Evolutionary conservation across 2,888 invertebrate genomes (phyloP).

Genomic region (Scrobipalpa atriplicella): DNA sequence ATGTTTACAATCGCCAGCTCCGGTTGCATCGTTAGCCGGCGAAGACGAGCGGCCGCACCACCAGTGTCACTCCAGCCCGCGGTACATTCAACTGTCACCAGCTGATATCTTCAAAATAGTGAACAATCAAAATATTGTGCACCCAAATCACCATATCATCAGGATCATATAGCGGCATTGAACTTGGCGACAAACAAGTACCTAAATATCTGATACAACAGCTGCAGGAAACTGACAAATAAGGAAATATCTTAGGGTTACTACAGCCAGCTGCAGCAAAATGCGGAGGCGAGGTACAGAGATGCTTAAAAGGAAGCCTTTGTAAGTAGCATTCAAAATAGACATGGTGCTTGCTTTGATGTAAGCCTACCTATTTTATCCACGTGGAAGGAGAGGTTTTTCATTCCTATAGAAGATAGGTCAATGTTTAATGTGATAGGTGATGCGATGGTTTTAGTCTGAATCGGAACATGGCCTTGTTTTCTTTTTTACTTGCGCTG

Average conservation of each 20-base stretch:
- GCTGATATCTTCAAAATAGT: slow-evolving; percentile 47
- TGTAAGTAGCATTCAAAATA: neutral
- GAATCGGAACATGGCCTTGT: too few relatives aligned
- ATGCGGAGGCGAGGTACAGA: neutral
- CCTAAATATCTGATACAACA: neutral
- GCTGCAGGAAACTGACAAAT: neutral
- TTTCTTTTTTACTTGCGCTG: too few relatives aligned
- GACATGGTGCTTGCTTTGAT: too few relatives aligned
- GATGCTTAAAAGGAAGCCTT: neutral
- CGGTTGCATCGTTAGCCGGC: slow-evolving; percentile 72
- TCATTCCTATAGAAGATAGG: too few relatives aligned
- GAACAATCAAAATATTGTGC: slow-evolving; percentile 34
- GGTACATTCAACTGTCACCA: slow-evolving; percentile 57
- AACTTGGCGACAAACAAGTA: slow-evolving; percentile 4
- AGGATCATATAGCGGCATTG: neutral
- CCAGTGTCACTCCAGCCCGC: slow-evolving; percentile 68
- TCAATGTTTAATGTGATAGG: too few relatives aligned
- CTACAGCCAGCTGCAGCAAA: too few relatives aligned
- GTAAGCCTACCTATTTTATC: too few relatives aligned
- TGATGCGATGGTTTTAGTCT: too few relatives aligned
- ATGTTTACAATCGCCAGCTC: slow-evolving; percentile 74
- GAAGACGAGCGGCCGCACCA: slow-evolving; percentile 52
- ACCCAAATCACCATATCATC: neutral
- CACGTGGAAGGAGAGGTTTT: too few relatives aligned
- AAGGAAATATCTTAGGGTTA: too few relatives aligned